phyloP scores from a whole-genome alignment of 1,140 invertebrate species.

The Solen grandis region DNA sequence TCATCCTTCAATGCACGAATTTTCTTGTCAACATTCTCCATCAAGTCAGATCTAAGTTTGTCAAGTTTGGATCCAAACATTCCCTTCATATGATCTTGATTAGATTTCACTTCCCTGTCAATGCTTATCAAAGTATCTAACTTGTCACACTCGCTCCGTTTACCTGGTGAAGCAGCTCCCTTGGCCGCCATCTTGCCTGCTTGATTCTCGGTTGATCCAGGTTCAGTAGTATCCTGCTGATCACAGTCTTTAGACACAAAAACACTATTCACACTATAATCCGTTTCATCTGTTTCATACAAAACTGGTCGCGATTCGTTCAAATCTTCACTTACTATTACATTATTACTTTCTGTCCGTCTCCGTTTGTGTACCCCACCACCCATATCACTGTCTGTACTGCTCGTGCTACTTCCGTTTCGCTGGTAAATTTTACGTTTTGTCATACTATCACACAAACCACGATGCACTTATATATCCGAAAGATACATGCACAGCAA shows the following conservation, averaged over 20 bases:
- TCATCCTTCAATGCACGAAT: constrained; percentile 28
- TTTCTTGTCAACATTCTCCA: constrained; percentile 43
- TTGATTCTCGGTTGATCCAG: neutral
- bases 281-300: neutral
- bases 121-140: constrained; percentile 29
- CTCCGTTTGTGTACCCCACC: neutral
- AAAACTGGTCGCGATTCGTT: neutral
- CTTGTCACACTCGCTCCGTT: constrained; percentile 9
- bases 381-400: neutral
- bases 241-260: neutral
- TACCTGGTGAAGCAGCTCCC: neutral
- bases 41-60: constrained; percentile 39
- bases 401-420: no score
- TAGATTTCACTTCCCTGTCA: constrained; percentile 12
- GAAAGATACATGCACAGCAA: no score
- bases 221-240: neutral
- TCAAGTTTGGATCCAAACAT: constrained; percentile 49
- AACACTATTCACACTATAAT: neutral
- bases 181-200: neutral
- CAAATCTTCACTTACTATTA: neutral
- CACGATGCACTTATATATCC: no score
- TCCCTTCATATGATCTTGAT: constrained; percentile 38
- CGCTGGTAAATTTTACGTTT: no score
- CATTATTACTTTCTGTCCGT: neutral
- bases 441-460: no score